Evolutionary conservation across 2,113 vertebrate genomes (phyloP).

Genomic region (Sitta europaea): DNA sequence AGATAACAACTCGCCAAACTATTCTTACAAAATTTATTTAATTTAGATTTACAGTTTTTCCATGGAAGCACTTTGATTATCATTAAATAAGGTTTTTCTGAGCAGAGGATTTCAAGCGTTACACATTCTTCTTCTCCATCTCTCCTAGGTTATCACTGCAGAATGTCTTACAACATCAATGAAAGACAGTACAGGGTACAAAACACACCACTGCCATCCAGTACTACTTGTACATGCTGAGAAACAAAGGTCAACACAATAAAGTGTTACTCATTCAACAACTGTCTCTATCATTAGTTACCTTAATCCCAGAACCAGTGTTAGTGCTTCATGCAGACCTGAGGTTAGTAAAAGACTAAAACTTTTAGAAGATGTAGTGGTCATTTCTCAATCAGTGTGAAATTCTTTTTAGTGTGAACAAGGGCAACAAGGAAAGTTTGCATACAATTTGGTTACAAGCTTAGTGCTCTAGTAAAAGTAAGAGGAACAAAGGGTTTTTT

Average conservation of each 20-base stretch:
- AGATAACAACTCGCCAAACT: not conserved
- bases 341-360: constrained; percentile 73
- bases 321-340: constrained; percentile 85
- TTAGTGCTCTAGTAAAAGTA: constrained; percentile 75
- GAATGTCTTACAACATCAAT: constrained; percentile 61
- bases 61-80: constrained; percentile 2
- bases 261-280: constrained; percentile 71
- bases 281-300: constrained; percentile 71
- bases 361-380: constrained; percentile 71
- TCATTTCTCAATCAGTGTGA: constrained; percentile 72
- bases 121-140: constrained; percentile 54
- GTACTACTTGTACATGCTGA: constrained; percentile 78
- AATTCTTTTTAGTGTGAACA: constrained; percentile 79
- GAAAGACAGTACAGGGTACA: constrained; percentile 74
- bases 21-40: not conserved
- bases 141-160: constrained; percentile 45
- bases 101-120: constrained; percentile 44
- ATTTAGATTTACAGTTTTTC: constrained; percentile 15
- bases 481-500: constrained; percentile 74
- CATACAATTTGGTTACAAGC: constrained; percentile 74
- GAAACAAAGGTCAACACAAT: constrained; percentile 75
- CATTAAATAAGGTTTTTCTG: constrained; percentile 8
- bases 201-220: constrained; percentile 71
- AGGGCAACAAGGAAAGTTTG: constrained; percentile 73
- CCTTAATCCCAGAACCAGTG: constrained; percentile 76